A percentile compares a stretch with the other conserved stretches of the same genome.
These are phyloP conservation scores for Aix galericulata DNA, from an alignment of 2,113 vertebrate species.

Conservation along the genomic window DNA sequence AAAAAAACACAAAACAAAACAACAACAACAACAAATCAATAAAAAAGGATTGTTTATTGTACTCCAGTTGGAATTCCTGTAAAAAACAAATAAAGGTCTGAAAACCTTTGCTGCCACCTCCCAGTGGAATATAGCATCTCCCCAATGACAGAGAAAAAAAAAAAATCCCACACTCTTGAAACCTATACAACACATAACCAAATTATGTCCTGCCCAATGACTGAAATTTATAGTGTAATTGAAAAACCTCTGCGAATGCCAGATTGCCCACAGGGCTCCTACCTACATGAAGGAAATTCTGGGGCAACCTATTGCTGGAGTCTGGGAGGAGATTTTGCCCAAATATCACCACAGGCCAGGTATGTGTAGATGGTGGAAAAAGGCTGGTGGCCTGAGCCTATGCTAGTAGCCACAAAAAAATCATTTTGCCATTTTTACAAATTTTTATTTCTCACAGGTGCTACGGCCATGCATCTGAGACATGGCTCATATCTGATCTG, in stretches of 20 bases:
- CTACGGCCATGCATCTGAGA: neutral
- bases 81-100: neutral
- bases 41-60: neutral
- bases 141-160: neutral
- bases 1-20: neutral
- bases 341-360: neutral
- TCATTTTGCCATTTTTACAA: neutral
- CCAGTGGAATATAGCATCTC: neutral
- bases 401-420: fast-evolving
- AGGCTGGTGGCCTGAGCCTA: neutral
- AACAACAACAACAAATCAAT: no score
- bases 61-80: neutral
- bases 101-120: neutral
- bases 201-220: neutral
- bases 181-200: fast-evolving
- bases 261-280: fast-evolving
- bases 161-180: neutral
- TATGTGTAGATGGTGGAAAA: neutral
- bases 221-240: neutral
- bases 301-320: neutral
- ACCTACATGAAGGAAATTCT: neutral
- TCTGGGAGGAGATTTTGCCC: neutral
- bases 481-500: neutral
- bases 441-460: fast-evolving
- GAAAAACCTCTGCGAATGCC: fast-evolving